Conservation (phyloP, 2,113 vertebrate species). For the Peromyscus polionotus region DNA sequence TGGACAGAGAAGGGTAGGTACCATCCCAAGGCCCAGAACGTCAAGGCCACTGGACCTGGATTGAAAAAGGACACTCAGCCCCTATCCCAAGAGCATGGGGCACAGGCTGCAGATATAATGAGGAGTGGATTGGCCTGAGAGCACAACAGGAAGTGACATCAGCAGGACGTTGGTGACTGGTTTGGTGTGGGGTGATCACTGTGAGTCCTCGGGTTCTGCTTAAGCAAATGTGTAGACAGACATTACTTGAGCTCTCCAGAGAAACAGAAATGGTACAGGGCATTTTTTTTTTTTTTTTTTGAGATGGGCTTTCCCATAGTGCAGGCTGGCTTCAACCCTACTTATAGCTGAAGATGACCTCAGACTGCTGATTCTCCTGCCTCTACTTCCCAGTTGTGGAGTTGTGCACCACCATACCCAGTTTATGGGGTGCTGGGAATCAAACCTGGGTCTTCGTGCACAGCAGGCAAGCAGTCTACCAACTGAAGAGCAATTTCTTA, state of each 20-base stretch:
- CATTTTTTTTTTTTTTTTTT: not conserved
- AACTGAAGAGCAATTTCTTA: not conserved
- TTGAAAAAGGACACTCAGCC: not conserved
- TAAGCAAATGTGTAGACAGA: not conserved
- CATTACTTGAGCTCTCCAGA: not conserved
- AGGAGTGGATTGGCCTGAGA: too few species aligned
- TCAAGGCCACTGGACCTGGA: not conserved
- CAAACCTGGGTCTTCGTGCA: not conserved
- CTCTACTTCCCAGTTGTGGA: not conserved
- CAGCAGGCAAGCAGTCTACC: not conserved
- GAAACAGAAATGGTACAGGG: not conserved
- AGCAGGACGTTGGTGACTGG: not conserved
- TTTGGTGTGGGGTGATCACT: not conserved
- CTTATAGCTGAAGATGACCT: not conserved
- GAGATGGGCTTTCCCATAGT: not conserved
- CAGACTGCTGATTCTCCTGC: not conserved
- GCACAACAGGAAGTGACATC: not conserved
- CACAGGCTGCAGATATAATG: too few species aligned
- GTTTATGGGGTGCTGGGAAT: not conserved
- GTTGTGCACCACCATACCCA: not conserved
- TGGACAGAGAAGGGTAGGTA: not conserved
- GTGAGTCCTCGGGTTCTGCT: not conserved
- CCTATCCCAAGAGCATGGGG: not conserved
- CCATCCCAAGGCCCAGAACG: not conserved
- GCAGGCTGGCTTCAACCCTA: not conserved